Base-by-base conservation (phyloP, 2,888 invertebrate genomes). In the Eilema caniola region DNA sequence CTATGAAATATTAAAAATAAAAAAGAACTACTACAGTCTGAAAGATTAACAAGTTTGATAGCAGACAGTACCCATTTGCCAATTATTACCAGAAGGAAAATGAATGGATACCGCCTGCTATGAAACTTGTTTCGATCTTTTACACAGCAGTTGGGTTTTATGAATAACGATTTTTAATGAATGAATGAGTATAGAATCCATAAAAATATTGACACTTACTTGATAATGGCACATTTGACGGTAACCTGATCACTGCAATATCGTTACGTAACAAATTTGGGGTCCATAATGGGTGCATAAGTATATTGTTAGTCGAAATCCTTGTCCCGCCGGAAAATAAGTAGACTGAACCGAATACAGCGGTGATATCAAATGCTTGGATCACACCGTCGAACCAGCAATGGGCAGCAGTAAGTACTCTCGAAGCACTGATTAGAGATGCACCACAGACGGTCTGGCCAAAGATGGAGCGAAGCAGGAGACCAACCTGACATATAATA, bases 361-460 rank as follows among this genome's bases (percentile, higher is more conserved):
- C 62, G 14, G 24, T 37, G 2, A 62, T 8, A 23, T 16, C 3
- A 16, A 1, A 20, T 53, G 67, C 67, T 37, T 24, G 53, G 31
- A 31, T 56, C 12, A 23, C 20, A 20, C 67, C 67, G 14, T 68
- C 67, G 1, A 10, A 62, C 67, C 67, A 68, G 37, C 67, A 68
- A 37, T 68, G 62, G 16, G 67, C 67, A 24, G 62, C 67, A 33
- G 67, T 68, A 10, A 68, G 23, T 11, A 62, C 25, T 11, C 31
- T 62, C 10, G 16, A 3, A 1, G 24, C 0, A 14, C 7, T 53
- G 16, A 68, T 0, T 2, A 68, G 23, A 10, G 33, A 20, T 12
- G 33, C 67, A 33, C 67, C 67, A 56, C 20, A 24, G 10, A 25
- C 61, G 10, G 31, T n/a, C 11, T 5, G 14, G 28, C 59, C 59